Evolutionary conservation across 2,888 invertebrate species (phyloP).

Genomic region (Eueremaeus valkanovi): DNA sequence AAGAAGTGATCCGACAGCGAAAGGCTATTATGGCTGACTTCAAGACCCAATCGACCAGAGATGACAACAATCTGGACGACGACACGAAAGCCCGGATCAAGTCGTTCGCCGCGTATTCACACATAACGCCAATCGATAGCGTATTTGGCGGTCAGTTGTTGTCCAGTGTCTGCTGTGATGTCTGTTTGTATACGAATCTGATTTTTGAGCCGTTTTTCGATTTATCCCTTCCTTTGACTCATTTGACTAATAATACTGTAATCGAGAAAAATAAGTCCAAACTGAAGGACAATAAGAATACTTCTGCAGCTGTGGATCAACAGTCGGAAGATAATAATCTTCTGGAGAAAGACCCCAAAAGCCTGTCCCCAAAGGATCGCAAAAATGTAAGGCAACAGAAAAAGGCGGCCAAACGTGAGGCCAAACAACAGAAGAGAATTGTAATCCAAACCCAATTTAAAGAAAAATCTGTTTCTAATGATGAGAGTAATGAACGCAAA

Average conservation of each 20-base stretch:
- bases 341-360: neutral
- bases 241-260: constrained; percentile 54
- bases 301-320: neutral
- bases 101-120: constrained; percentile 67
- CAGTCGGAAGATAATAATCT: neutral
- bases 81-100: constrained; percentile 46
- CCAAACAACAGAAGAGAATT: constrained; percentile 30
- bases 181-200: constrained; percentile 79
- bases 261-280: neutral
- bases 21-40: constrained; percentile 23
- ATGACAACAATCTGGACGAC: constrained; percentile 30
- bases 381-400: constrained; percentile 51
- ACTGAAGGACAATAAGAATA: neutral
- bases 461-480: constrained; percentile 32
- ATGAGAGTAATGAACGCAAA: neutral
- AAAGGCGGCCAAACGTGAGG: constrained; percentile 38
- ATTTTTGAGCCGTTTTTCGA: constrained; percentile 90
- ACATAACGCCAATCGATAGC: constrained; percentile 64
- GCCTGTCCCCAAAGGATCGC: constrained; percentile 49
- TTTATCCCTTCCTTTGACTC: constrained; percentile 78
- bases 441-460: neutral
- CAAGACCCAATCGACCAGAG: neutral
- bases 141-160: constrained; percentile 90
- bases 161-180: constrained; percentile 78
- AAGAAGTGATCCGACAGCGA: constrained; percentile 54